phyloP scores from a whole-genome alignment of 2,888 invertebrate genomes.

The Volucella inanis region DNA sequence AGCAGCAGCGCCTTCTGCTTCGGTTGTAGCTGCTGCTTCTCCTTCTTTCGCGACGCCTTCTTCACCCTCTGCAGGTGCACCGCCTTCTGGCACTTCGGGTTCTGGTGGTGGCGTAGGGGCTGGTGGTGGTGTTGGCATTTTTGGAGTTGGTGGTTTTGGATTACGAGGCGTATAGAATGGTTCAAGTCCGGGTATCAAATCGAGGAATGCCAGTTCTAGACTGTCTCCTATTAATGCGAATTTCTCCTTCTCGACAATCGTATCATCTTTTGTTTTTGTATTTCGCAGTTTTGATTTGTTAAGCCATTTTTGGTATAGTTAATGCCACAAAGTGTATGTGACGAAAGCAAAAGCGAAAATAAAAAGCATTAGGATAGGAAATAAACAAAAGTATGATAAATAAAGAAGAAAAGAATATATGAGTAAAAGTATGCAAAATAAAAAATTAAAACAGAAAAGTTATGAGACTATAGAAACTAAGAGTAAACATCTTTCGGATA shows the following conservation, averaged over 20 bases:
- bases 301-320: conserved; percentile 41
- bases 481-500: conserved; percentile 29
- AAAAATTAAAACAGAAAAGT: conserved; percentile 44
- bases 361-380: conserved; percentile 75
- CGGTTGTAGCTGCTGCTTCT: conserved; percentile 76
- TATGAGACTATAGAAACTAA: conserved; percentile 47
- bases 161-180: conserved; percentile 83
- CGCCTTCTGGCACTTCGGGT: conserved; percentile 80
- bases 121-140: conserved; percentile 81
- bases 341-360: conserved; percentile 69
- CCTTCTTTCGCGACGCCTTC: conserved; percentile 75
- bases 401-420: conserved; percentile 65
- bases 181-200: conserved; percentile 87
- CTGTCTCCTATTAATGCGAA: conserved; percentile 97
- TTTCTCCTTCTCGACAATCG: conserved; percentile 94
- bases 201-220: conserved; percentile 96
- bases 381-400: conserved; percentile 67
- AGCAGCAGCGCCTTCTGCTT: conserved; percentile 76
- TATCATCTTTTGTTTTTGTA: conserved; percentile 86
- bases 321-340: conserved; percentile 22
- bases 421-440: conserved; percentile 75
- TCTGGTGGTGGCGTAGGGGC: conserved; percentile 82
- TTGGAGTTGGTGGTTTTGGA: conserved; percentile 83
- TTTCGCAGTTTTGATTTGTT: conserved; percentile 76
- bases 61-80: conserved; percentile 78